These are phyloP conservation scores for Tetrao urogallus DNA, from an alignment of 2,113 vertebrate species.

Conservation along the genomic window DNA sequence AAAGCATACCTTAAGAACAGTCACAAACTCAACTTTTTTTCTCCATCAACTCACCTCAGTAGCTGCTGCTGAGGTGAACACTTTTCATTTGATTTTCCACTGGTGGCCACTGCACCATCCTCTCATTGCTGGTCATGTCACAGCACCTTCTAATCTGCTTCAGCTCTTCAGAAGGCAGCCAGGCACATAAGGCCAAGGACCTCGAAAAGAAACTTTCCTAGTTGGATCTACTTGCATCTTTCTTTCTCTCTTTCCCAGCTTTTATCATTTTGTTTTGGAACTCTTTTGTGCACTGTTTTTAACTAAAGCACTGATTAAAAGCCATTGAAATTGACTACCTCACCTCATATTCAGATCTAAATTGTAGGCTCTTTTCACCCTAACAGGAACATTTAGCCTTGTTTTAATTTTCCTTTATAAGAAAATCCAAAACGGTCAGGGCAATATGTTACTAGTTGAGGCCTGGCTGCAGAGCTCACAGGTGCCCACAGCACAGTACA, in stretches of 20 bases:
- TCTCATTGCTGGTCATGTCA: background rate
- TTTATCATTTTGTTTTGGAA: background rate
- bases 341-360: background rate
- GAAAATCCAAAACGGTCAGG: background rate
- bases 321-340: background rate
- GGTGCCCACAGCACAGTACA: background rate
- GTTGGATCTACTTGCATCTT: background rate
- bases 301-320: background rate
- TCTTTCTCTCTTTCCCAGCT: background rate
- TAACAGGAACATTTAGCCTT: background rate
- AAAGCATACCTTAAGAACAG: background rate
- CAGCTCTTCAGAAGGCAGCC: background rate
- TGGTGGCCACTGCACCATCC: rapidly evolving
- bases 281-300: background rate
- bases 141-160: background rate
- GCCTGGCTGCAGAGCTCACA: background rate
- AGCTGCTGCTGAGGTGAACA: background rate
- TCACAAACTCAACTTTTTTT: background rate
- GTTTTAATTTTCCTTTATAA: background rate
- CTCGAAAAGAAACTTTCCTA: background rate
- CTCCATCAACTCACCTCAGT: background rate
- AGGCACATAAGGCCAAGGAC: background rate
- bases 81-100: background rate
- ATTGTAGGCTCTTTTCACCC: background rate
- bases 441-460: background rate